phyloP scores from a whole-genome alignment of 2,888 invertebrate species.

The Unio pictorum region DNA sequence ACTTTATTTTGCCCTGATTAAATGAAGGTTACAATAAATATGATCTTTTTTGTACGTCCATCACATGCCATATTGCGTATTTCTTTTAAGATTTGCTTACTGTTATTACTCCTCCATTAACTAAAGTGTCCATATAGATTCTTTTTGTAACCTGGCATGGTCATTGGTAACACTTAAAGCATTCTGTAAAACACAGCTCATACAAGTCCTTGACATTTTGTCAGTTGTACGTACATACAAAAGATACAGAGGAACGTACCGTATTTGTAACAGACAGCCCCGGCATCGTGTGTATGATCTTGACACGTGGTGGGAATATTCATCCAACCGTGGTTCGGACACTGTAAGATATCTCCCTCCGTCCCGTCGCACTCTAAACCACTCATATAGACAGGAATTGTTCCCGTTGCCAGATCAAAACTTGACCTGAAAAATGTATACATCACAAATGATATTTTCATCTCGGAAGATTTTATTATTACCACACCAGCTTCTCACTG shows the following conservation, averaged over 20 bases:
- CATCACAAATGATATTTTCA: too few relatives aligned
- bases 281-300: constrained; percentile 35
- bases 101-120: neutral
- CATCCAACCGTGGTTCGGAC: constrained; percentile 45
- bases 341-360: constrained; percentile 40
- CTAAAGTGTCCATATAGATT: neutral
- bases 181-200: neutral
- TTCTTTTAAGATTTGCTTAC: neutral
- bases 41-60: too few relatives aligned
- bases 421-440: too few relatives aligned
- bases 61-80: too few relatives aligned
- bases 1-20: too few relatives aligned
- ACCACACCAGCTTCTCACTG: too few relatives aligned
- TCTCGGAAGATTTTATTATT: too few relatives aligned
- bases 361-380: constrained; percentile 72
- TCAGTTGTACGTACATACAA: neutral
- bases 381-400: constrained; percentile 47
- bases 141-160: neutral
- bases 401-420: too few relatives aligned
- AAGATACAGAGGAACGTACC: constrained; percentile 3
- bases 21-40: too few relatives aligned
- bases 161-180: too few relatives aligned
- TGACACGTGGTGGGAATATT: constrained; percentile 9
- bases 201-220: neutral
- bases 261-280: constrained; percentile 36